phyloP scores from a whole-genome alignment of 2,113 vertebrate species.

The Xyliphius kryptos region DNA sequence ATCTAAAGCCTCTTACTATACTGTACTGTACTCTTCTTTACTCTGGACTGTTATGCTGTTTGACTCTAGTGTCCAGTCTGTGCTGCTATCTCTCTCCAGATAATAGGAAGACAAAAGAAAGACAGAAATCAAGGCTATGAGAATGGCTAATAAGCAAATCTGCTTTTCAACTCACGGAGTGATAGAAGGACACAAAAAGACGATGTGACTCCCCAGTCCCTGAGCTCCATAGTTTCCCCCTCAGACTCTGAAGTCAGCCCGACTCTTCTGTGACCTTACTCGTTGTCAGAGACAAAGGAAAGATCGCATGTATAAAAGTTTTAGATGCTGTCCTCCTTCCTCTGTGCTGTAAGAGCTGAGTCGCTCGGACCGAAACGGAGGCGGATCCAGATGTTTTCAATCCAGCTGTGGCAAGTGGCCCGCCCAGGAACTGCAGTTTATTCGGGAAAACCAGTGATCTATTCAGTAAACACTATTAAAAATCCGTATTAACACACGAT shows the following conservation, averaged over 20 bases:
- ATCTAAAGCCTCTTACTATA: no score
- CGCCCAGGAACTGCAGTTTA: constrained; percentile 66
- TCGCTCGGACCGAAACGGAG: constrained; percentile 49
- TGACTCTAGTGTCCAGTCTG: no score
- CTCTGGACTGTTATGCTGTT: neutral
- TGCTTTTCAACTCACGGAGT: constrained; percentile 17
- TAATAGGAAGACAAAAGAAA: constrained; percentile 20
- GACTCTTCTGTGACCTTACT: constrained; percentile 14
- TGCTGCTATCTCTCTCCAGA: no score
- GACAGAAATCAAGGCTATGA: no score
- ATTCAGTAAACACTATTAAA: constrained; percentile 2
- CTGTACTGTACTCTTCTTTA: no score
- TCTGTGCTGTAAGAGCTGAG: constrained; percentile 27
- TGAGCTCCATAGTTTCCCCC: constrained; percentile 10
- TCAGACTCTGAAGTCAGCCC: neutral
- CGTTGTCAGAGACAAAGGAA: constrained; percentile 20
- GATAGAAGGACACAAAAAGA: constrained; percentile 10
- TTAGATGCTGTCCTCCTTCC: constrained; percentile 19
- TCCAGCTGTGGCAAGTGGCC: constrained; percentile 74
- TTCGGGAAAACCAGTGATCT: constrained; percentile 17
- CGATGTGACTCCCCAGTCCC: constrained; percentile 3
- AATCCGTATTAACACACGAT: neutral
- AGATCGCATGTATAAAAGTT: constrained; percentile 25
- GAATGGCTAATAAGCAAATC: constrained; percentile 7
- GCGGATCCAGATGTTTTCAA: constrained; percentile 74